Conservation (phyloP, 2,888 invertebrate species). For the Lepidocyrtinus sp. region DNA sequence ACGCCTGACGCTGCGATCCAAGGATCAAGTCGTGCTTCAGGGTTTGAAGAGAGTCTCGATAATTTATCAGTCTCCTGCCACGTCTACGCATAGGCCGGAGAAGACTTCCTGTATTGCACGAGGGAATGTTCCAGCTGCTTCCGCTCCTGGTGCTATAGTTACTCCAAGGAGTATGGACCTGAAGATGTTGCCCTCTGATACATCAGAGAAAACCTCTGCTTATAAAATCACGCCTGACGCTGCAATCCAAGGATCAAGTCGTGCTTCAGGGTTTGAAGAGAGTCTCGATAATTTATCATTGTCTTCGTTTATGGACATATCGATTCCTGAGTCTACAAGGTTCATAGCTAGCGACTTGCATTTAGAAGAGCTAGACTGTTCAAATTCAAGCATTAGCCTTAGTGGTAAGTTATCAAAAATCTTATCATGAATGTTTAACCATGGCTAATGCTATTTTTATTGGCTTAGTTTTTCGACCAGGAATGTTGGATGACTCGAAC, state of each 20-base stretch:
- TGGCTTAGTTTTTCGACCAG: too few species aligned
- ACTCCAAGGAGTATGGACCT: background rate
- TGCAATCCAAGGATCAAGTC: background rate
- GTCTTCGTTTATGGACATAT: slow-evolving; percentile 70
- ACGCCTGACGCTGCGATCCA: background rate
- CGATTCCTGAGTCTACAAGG: slow-evolving; percentile 67
- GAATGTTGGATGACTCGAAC: slow-evolving; percentile 40
- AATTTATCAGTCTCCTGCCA: slow-evolving; percentile 21
- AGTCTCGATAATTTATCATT: slow-evolving; percentile 63
- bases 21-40: background rate
- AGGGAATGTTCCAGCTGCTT: slow-evolving; percentile 3
- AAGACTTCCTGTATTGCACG: slow-evolving; percentile 8
- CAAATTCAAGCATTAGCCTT: slow-evolving; percentile 62
- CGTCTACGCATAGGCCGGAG: background rate
- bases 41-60: too few species aligned
- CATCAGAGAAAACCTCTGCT: background rate
- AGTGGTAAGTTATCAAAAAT: slow-evolving; percentile 42
- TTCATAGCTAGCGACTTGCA: slow-evolving; percentile 63
- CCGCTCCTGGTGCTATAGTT: slow-evolving; percentile 26
- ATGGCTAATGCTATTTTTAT: background rate
- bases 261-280: slow-evolving; percentile 42
- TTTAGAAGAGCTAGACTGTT: slow-evolving; percentile 62
- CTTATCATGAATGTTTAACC: background rate
- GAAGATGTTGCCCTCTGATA: background rate
- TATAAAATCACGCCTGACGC: background rate